A percentile compares a stretch with the other conserved stretches of the same genome.
These are phyloP conservation scores for Eucidaris tribuloides DNA, from an alignment of 35 echinoderm and acorn worm species.

Conservation along the genomic window DNA sequence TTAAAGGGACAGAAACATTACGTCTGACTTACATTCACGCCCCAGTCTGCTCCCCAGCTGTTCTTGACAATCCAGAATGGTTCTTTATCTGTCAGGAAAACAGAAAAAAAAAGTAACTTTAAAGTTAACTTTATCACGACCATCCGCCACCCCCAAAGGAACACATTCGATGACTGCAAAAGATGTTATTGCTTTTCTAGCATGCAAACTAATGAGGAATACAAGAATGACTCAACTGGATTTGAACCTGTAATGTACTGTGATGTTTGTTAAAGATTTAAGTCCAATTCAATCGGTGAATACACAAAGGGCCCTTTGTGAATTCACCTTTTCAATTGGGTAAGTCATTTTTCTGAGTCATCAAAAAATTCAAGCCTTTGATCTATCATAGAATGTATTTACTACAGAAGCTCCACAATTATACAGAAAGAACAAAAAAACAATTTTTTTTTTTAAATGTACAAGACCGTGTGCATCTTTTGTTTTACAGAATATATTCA, in stretches of 20 bases:
- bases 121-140: no score
- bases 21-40: constrained; percentile 61
- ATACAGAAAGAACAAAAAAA: not conserved
- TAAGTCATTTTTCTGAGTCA: no score
- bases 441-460: not conserved
- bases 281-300: no score
- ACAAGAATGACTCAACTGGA: no score
- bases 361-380: no score
- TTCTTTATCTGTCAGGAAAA: constrained; percentile 44
- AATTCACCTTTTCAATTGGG: no score
- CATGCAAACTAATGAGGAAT: not conserved
- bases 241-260: no score
- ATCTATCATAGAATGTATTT: no score
- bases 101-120: no score
- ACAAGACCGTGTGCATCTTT: not conserved
- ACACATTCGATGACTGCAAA: not conserved
- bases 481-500: not conserved
- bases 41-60: constrained; percentile 88
- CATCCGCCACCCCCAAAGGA: no score
- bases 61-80: constrained; percentile 99
- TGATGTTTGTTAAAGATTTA: no score
- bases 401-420: not conserved
- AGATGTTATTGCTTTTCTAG: not conserved
- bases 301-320: no score
- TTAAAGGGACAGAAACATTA: not conserved